Conservation (phyloP, 2,888 invertebrate species). For the Eupithecia dodoneata region DNA sequence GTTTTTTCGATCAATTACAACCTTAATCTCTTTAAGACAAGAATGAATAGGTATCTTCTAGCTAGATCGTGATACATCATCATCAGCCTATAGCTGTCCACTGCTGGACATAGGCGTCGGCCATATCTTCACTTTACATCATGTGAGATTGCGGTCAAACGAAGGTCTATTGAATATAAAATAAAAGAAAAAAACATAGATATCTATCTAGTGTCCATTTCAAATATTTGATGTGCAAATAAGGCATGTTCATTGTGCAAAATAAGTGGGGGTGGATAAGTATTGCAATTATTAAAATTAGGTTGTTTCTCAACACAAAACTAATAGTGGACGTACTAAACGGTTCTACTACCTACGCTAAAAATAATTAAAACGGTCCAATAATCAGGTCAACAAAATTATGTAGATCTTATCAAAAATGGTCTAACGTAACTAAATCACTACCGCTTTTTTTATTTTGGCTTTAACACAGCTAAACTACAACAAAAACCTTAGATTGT, state of each 20-base stretch:
- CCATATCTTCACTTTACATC: too few relatives aligned
- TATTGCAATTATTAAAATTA: conserved; percentile 26
- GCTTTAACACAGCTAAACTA: too few relatives aligned
- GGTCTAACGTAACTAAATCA: too few relatives aligned
- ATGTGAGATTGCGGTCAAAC: too few relatives aligned
- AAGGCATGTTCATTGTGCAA: conserved; percentile 21
- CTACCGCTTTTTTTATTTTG: too few relatives aligned
- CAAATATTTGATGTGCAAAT: conserved; percentile 24
- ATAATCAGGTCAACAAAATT: not conserved
- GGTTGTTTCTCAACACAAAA: conserved; percentile 17
- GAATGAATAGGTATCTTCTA: too few relatives aligned
- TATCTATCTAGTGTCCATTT: conserved; percentile 6
- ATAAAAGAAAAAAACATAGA: not conserved
- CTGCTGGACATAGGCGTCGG: too few relatives aligned
- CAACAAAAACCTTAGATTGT: not conserved
- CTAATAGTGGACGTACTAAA: not conserved
- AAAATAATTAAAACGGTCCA: not conserved
- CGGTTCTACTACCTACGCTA: not conserved
- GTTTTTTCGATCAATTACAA: too few relatives aligned
- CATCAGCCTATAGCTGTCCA: too few relatives aligned
- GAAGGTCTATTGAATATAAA: too few relatives aligned
- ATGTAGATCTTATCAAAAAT: not conserved
- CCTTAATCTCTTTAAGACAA: too few relatives aligned
- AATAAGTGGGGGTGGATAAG: conserved; percentile 25
- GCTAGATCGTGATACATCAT: too few relatives aligned